Base-by-base conservation (phyloP, 2,113 vertebrate genomes). In the Platichthys flesus region DNA sequence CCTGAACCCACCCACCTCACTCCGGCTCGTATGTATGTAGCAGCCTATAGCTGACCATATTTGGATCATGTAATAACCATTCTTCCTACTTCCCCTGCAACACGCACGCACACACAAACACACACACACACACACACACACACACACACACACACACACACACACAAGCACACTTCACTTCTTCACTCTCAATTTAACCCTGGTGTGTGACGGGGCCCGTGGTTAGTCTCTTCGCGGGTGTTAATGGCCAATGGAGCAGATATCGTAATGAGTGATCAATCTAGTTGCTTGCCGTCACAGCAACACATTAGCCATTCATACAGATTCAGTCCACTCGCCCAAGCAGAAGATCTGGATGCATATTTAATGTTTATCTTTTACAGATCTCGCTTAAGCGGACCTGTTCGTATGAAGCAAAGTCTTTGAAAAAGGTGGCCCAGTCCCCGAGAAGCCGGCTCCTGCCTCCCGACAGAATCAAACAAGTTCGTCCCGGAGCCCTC, bases 181-280 rank as follows among this genome's bases (percentile, higher is more conserved):
- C 88, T 87, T 93, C 89, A 93, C 90, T 89, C 89, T 92, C 92
- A 90, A 90, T 91, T 93, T 90, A 92, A 91, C 88, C 90, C 85
- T 89, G 84, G 86, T 89, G 78, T 89, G 83, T 90, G 90, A 87
- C 81, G 85, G 87, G 78, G 81, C 71, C 85, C 79, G 58, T 85
- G 82, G 81, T 90, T 89, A 87, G 89, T 72, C 83, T 92, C 91
- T 88, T 92, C 74, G 87, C 71, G 78, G 88, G 91, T 92, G 88
- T 91, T 92, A 91, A 93, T 93, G 90, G 92, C 89, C 90, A 92
- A 86, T 93, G 89, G 89, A 91, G 91, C 92, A 93, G 88, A 90
- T 89, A 90, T 92, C 61, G 80, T 90, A 91, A 92, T 92, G 92
- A 91, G 85, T 90, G 90, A 91, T 93, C 90, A 93, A 92, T 93